These are phyloP conservation scores for Lasioglossum figueresi DNA, from an alignment of 2,888 invertebrate species.

Conservation along the genomic window DNA sequence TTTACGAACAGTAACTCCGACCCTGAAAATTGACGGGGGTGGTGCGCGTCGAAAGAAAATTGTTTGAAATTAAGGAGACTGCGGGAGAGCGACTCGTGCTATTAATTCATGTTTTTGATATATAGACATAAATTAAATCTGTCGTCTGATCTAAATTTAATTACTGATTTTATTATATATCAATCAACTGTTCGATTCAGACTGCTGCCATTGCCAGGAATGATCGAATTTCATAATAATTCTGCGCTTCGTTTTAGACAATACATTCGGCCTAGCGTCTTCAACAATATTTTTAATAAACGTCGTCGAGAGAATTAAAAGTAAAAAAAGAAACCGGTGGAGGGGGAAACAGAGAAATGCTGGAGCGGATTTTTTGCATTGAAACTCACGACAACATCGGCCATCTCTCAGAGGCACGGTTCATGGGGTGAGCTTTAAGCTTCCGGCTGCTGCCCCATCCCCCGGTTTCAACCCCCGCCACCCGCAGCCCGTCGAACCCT, in stretches of 20 bases:
- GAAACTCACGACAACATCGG: constrained; percentile 24
- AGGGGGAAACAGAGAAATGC: neutral
- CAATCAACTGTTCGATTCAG: neutral
- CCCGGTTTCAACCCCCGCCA: neutral
- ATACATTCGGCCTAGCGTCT: neutral
- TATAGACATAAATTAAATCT: no score
- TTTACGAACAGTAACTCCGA: neutral
- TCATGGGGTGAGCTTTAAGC: constrained; percentile 29
- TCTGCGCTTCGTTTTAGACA: neutral
- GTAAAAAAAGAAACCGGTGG: neutral
- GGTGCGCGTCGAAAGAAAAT: neutral
- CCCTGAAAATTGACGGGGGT: neutral
- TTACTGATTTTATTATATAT: neutral
- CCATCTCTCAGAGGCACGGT: constrained; percentile 28
- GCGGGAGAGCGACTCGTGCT: neutral
- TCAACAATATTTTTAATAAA: neutral
- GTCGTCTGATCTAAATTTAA: neutral
- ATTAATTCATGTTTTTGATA: neutral
- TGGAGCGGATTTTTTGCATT: constrained; percentile 23
- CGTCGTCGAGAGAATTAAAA: neutral
- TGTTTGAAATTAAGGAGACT: neutral
- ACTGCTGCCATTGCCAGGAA: neutral
- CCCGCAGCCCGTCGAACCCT: constrained; percentile 22
- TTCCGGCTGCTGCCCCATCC: constrained; percentile 13
- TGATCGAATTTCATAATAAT: neutral